Base-by-base conservation (phyloP, 1,140 invertebrate genomes). In the Gonioctena quinquepunctata region DNA sequence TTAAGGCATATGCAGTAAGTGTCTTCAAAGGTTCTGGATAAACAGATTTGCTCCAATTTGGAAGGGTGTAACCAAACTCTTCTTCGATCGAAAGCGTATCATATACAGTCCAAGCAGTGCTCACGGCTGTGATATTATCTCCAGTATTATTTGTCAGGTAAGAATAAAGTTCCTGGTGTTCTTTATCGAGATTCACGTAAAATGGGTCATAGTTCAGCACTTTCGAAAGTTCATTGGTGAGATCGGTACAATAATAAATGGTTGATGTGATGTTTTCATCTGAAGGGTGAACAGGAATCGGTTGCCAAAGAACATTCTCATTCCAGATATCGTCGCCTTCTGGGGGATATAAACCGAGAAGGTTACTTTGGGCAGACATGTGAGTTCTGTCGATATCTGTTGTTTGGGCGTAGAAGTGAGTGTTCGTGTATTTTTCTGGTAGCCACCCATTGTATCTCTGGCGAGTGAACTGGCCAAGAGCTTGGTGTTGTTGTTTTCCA, bases 401-500 rank as follows among this genome's bases (percentile, higher is more conserved):
- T 8, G 72, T 54, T 50, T 49, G 8, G 8, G 62, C 66, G 8
- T 62, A 33, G 6, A 74, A 19, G n/a, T 50, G 6, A 54, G 88
- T 81, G 5, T 86, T 85, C 73, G 79, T 84, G 76, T 91, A 92
- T 26, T 78, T 76, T 8, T 80, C 79, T 13, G 85, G 86, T 57
- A 91, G 76, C 77, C 89, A 90, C 61, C 82, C 71, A 42, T 83
- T 79, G 75, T 91, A 92, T 69, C 88, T 84, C 69, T 85, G 76
- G 69, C 90, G 83, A 21, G 91, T 74, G 78, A 84, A 90, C 60
- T 85, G 73, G 19, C 90, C 90, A 76, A 87, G 84, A 71, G 87
- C 82, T 76, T 87, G 91, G 66, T 90, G 86, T 69, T 87, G 84
- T 65, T 80, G 76, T 83, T 89, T 89, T 59, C 90, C 90, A 74